Evolutionary conservation across 2,888 invertebrate species (phyloP).

Genomic region (Endomychus coccineus): DNA sequence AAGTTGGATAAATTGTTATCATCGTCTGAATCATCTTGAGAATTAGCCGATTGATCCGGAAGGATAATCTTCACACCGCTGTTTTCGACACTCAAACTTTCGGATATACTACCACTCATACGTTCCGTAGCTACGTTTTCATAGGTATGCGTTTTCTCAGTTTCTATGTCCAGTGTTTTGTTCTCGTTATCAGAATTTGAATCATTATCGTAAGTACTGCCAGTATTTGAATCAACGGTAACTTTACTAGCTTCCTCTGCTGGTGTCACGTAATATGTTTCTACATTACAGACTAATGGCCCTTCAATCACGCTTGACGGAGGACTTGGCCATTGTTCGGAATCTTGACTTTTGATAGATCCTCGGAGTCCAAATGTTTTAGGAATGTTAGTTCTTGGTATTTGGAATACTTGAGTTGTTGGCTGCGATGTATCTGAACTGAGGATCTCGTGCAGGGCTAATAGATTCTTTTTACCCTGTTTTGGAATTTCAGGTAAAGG

Average conservation of each 20-base stretch:
- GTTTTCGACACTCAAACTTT: constrained; percentile 40
- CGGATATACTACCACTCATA: constrained; percentile 39
- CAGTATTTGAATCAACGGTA: constrained; percentile 55
- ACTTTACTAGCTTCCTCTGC: constrained; percentile 74
- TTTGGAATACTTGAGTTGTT: constrained; percentile 40
- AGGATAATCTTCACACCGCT: constrained; percentile 41
- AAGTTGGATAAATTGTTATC: constrained; percentile 44
- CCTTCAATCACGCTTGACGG: constrained; percentile 65
- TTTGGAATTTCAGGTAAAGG: constrained; percentile 63
- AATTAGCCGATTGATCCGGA: constrained; percentile 33
- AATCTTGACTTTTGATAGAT: constrained; percentile 52
- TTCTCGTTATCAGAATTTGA: constrained; percentile 63
- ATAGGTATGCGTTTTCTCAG: constrained; percentile 39
- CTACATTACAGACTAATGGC: constrained; percentile 67
- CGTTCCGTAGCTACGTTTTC: constrained; percentile 40
- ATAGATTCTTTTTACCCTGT: constrained; percentile 34
- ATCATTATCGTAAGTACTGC: constrained; percentile 52
- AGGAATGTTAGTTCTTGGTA: constrained; percentile 38
- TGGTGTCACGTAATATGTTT: constrained; percentile 73
- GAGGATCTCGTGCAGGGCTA: constrained; percentile 41
- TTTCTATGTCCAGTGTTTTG: constrained; percentile 53
- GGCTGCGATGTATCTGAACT: constrained; percentile 43
- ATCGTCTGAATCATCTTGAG: constrained; percentile 43
- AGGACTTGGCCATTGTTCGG: constrained; percentile 76
- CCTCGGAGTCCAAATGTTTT: constrained; percentile 41